A percentile compares a stretch with the other conserved stretches of the same genome.
These are phyloP conservation scores for Lucilia cuprina DNA, from an alignment of 1,140 invertebrate genomes.

Conservation along the genomic window DNA sequence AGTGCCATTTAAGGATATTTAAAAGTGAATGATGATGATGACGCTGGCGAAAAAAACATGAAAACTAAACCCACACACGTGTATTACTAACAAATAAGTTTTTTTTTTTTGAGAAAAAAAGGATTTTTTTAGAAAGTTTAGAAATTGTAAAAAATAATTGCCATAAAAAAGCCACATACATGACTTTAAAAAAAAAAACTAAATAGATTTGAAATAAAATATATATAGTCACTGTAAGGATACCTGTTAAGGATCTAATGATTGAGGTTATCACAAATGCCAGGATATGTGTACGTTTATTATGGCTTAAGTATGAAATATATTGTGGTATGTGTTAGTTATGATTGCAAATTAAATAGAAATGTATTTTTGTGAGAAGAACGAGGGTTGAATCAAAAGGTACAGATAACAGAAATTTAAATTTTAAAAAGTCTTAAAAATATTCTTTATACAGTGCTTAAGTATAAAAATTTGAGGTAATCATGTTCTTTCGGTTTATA, in stretches of 20 bases:
- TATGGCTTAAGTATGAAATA: not conserved
- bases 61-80: conserved; percentile 30
- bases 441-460: no score
- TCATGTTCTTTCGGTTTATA: no score
- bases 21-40: conserved; percentile 9
- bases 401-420: no score
- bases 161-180: not conserved
- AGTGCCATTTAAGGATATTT: not conserved
- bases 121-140: not conserved
- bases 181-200: not conserved
- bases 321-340: not conserved
- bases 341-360: not conserved
- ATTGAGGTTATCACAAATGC: not conserved
- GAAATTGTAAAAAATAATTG: conserved; percentile 2
- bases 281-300: not conserved
- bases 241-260: conserved; percentile 16
- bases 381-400: not conserved
- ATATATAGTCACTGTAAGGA: not conserved
- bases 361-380: not conserved
- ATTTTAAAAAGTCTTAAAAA: no score
- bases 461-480: no score
- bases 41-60: not conserved
- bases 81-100: not conserved
- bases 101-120: not conserved
- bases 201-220: not conserved